Conservation (phyloP, 1,140 invertebrate genomes). For the Trachelipus rathkii region DNA sequence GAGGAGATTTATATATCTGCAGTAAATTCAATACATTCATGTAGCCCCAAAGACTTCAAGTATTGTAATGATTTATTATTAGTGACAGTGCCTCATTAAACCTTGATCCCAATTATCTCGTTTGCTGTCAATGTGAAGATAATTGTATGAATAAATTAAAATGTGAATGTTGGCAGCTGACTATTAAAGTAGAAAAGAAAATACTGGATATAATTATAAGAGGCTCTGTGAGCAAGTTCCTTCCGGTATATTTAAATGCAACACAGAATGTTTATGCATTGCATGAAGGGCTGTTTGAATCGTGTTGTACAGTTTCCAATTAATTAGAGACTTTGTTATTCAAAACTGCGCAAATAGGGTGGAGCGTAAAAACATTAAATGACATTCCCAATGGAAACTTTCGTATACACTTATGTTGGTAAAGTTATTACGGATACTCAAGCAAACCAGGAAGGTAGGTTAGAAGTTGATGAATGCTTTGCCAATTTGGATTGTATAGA, state of each 20-base stretch:
- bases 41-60: slow-evolving; percentile 72
- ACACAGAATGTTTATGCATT: slow-evolving; percentile 79
- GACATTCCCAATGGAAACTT: slow-evolving; percentile 89
- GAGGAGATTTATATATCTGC: slow-evolving; percentile 84
- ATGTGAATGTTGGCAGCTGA: slow-evolving; percentile 88
- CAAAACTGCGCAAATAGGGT: slow-evolving; percentile 80
- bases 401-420: slow-evolving; percentile 94
- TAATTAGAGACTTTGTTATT: slow-evolving; percentile 73
- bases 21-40: slow-evolving; percentile 82
- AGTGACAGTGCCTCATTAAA: slow-evolving; percentile 80
- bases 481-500: slow-evolving; percentile 96
- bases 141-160: slow-evolving; percentile 83
- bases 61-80: slow-evolving; percentile 81
- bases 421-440: slow-evolving; percentile 82
- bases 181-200: slow-evolving; percentile 64
- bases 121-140: slow-evolving; percentile 86
- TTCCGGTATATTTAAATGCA: slow-evolving; percentile 94
- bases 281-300: slow-evolving; percentile 73
- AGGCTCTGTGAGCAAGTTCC: slow-evolving; percentile 74
- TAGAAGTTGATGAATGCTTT: slow-evolving; percentile 78
- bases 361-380: slow-evolving; percentile 90
- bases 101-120: slow-evolving; percentile 76
- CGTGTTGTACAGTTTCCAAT: slow-evolving; percentile 81
- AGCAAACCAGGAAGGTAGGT: slow-evolving; percentile 64
- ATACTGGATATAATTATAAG: slow-evolving; percentile 77